Percentiles rank a stretch among this genome's conserved stretches.
phyloP scores from a whole-genome alignment of 1,140 invertebrate genomes.

The Liolophura sinensis region DNA sequence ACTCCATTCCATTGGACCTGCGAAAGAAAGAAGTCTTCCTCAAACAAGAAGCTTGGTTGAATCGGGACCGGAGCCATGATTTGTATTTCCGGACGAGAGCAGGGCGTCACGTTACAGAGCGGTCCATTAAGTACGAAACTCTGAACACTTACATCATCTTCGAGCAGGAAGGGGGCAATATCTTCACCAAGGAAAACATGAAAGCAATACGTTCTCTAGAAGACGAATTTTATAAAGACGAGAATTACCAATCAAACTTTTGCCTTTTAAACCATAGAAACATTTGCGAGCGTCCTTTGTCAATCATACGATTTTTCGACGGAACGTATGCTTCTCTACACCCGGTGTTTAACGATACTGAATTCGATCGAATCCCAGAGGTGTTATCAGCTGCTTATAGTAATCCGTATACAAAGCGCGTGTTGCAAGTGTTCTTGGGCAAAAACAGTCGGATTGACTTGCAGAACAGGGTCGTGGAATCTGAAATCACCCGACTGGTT shows the following conservation, averaged over 20 bases:
- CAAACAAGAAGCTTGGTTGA: neutral
- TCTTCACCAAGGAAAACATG: slow-evolving; percentile 7
- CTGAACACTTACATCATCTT: neutral
- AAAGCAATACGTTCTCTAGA: slow-evolving; percentile 3
- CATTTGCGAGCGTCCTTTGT: slow-evolving; percentile 7
- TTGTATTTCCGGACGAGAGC: neutral
- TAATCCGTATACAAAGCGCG: no score
- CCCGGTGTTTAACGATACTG: slow-evolving; percentile 16
- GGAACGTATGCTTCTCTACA: slow-evolving; percentile 13
- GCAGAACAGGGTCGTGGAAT: no score
- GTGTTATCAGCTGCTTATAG: slow-evolving; percentile 20
- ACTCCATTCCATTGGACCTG: no score
- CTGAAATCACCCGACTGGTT: no score
- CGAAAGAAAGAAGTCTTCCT: neutral
- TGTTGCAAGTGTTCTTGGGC: no score
- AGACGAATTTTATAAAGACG: slow-evolving; percentile 1
- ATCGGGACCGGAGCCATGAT: no score
- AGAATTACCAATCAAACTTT: neutral
- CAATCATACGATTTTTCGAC: slow-evolving; percentile 29
- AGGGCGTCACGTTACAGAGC: neutral
- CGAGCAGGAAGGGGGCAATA: slow-evolving; percentile 1
- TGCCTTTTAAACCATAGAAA: neutral
- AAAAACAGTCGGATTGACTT: no score
- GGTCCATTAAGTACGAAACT: neutral
- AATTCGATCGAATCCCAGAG: slow-evolving; percentile 13